Percentiles rank a stretch among this genome's conserved stretches.
These are phyloP conservation scores for Calameuta idolon DNA, from an alignment of 2,888 invertebrate species.

Conservation along the genomic window DNA sequence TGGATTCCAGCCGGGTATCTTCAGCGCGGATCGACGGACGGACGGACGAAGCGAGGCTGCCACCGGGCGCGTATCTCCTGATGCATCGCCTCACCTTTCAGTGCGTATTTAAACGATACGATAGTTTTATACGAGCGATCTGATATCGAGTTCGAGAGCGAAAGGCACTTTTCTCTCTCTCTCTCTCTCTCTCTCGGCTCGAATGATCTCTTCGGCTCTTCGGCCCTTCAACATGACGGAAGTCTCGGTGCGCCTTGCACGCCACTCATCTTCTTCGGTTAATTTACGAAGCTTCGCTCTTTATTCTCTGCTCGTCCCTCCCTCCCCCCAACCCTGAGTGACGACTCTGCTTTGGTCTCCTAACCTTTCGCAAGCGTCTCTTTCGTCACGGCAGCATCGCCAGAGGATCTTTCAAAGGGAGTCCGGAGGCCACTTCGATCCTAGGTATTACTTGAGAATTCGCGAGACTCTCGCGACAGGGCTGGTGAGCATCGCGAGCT, in stretches of 20 bases:
- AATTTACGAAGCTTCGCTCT: conserved; percentile 27
- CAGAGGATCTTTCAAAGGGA: too few species aligned
- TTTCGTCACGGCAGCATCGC: background rate
- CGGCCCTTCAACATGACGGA: conserved; percentile 55
- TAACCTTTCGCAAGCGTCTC: too few species aligned
- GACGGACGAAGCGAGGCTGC: conserved; percentile 58
- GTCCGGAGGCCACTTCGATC: conserved; percentile 3
- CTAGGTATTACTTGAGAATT: background rate
- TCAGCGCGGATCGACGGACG: conserved; percentile 64
- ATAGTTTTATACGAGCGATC: conserved; percentile 67
- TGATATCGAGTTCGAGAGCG: conserved; percentile 63
- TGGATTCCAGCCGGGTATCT: conserved; percentile 66
- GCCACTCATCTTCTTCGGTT: conserved; percentile 18
- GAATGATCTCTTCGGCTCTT: conserved; percentile 22
- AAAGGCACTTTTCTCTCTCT: conserved; percentile 39
- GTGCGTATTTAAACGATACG: conserved; percentile 68
- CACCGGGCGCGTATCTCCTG: conserved; percentile 67
- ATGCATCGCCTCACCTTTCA: conserved; percentile 68
- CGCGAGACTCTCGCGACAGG: background rate
- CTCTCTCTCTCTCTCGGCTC: conserved; percentile 15
- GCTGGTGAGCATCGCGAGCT: conserved; percentile 27
- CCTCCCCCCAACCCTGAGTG: conserved; percentile 19
- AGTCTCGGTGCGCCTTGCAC: conserved; percentile 42
- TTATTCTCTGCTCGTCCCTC: conserved; percentile 20
- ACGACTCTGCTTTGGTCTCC: background rate